Conservation (phyloP, 2,113 vertebrate genomes). For the Genyomyrus donnyi region DNA sequence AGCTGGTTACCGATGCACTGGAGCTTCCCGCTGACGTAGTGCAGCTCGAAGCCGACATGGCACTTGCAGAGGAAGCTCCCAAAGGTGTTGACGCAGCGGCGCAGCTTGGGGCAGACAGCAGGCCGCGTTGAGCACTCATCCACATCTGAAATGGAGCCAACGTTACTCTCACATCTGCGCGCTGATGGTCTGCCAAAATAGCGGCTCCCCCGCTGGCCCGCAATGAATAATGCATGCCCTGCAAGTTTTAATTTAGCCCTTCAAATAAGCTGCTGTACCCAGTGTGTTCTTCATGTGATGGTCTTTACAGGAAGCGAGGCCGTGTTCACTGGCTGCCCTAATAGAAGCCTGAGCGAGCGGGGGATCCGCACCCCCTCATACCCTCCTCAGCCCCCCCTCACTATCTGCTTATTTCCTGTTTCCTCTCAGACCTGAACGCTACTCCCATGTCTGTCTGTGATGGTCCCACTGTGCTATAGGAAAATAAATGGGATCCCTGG, state of each 20-base stretch:
- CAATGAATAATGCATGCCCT: not conserved
- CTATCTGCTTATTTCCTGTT: not conserved
- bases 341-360: not conserved
- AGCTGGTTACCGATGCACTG: constrained; percentile 70
- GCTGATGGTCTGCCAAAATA: not conserved
- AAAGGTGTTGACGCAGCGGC: constrained; percentile 88
- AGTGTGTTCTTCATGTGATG: not conserved
- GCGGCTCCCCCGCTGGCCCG: not conserved
- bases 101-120: constrained; percentile 68
- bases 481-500: not conserved
- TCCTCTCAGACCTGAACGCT: not conserved
- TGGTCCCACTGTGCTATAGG: not conserved
- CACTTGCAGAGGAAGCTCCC: constrained; percentile 90
- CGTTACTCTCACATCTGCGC: not conserved
- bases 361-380: not conserved
- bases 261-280: not conserved
- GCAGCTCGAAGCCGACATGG: constrained; percentile 76
- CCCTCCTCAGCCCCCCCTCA: not conserved
- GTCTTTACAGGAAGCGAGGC: not conserved
- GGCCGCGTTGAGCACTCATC: constrained; percentile 74
- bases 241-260: constrained; percentile 2
- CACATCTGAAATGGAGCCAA: constrained; percentile 59
- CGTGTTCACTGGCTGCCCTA: not conserved
- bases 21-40: constrained; percentile 77
- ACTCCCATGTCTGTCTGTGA: not conserved